Percentiles rank a stretch among this genome's conserved stretches.
Evolutionary conservation across 30 jellyfish, hydroid and myxozoan species (phyloP).

Genomic region (Turritopsis rubra): DNA sequence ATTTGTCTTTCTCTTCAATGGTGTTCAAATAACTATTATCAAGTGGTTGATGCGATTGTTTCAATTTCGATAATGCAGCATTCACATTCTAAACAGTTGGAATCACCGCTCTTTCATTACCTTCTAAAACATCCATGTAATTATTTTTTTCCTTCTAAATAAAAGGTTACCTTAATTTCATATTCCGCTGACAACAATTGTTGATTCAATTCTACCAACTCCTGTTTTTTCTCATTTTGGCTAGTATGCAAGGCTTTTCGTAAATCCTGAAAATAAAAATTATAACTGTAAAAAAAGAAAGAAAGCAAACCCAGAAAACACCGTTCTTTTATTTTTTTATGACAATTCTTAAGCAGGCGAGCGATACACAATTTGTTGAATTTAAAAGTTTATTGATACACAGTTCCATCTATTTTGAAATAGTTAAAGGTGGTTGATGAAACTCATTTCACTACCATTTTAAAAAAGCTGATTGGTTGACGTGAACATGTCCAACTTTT

Average conservation of each 20-base stretch:
- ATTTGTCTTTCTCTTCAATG: background rate
- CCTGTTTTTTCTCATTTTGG: slow-evolving; percentile 1
- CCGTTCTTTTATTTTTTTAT: too few relatives aligned
- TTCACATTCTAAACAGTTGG: background rate
- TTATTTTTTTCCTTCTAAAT: background rate
- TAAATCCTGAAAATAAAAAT: background rate
- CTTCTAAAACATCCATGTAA: background rate
- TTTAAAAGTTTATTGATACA: too few relatives aligned
- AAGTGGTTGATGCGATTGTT: background rate
- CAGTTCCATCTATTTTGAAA: too few relatives aligned
- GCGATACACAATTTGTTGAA: too few relatives aligned
- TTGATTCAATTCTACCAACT: background rate
- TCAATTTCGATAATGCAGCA: background rate
- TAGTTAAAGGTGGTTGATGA: too few relatives aligned
- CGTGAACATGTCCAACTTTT: too few relatives aligned
- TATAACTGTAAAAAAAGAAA: too few relatives aligned
- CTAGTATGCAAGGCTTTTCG: background rate
- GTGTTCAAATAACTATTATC: background rate
- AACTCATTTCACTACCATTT: too few relatives aligned
- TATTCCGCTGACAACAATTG: slow-evolving; percentile 11
- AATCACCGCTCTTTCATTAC: background rate
- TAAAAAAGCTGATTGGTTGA: too few relatives aligned
- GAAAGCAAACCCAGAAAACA: too few relatives aligned
- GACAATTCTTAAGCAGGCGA: too few relatives aligned
- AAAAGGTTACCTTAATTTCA: slow-evolving; percentile 1